These are phyloP conservation scores for Heliconius sara DNA, from an alignment of 2,888 invertebrate species.

Conservation along the genomic window DNA sequence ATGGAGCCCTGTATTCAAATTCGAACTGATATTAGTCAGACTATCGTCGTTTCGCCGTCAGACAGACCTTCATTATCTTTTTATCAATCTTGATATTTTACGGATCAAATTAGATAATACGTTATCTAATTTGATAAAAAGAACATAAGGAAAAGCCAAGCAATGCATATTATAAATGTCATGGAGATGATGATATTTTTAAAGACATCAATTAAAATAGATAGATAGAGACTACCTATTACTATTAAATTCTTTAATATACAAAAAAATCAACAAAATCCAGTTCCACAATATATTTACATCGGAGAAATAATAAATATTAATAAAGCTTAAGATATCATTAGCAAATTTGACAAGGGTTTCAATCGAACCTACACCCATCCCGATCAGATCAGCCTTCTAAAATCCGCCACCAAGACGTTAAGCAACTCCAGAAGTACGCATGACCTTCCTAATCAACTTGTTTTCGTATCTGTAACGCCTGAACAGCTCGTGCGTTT, in stretches of 20 bases:
- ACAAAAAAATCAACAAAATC: no score
- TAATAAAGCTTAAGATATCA: no score
- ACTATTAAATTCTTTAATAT: no score
- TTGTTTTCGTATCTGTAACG: slow-evolving; percentile 17
- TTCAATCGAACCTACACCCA: background rate
- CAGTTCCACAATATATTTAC: no score
- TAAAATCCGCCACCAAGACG: background rate
- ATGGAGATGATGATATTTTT: no score
- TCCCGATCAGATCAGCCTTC: background rate
- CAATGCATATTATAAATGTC: background rate
- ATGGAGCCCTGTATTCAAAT: no score
- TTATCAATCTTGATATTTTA: background rate
- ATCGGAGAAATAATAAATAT: no score
- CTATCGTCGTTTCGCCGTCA: no score
- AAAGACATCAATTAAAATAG: no score
- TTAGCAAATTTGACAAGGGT: background rate
- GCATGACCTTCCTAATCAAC: slow-evolving; percentile 13
- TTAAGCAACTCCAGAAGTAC: background rate
- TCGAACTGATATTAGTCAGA: no score
- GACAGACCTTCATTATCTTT: no score
- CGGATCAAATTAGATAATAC: background rate
- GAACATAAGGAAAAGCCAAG: background rate
- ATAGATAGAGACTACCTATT: no score
- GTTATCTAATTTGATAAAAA: background rate
- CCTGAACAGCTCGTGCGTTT: slow-evolving; percentile 1